Percentiles rank a stretch among this genome's conserved stretches.
phyloP scores from a whole-genome alignment of 2,888 invertebrate species.

The Diabrotica balteata region DNA sequence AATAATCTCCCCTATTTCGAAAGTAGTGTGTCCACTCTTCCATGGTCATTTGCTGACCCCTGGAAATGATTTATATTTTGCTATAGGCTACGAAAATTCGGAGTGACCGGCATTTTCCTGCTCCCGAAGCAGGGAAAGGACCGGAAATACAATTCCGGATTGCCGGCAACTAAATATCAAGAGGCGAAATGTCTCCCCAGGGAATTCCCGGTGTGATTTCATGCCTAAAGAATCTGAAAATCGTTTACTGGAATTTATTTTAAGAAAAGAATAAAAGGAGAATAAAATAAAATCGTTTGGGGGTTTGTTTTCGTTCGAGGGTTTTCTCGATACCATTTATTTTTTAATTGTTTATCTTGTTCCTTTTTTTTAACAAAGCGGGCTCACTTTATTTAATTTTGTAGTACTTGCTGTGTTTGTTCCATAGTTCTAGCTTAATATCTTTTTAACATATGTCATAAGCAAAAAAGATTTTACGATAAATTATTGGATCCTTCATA shows the following conservation, averaged over 20 bases:
- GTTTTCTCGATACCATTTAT: neutral
- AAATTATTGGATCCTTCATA: too few species aligned
- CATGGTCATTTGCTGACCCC: constrained; percentile 31
- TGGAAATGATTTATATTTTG: constrained; percentile 27
- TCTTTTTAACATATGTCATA: too few species aligned
- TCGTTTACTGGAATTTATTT: constrained; percentile 31
- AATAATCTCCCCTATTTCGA: constrained; percentile 23
- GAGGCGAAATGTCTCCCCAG: constrained; percentile 47
- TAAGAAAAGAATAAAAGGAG: constrained; percentile 23
- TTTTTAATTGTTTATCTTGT: neutral
- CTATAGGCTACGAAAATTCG: constrained; percentile 30
- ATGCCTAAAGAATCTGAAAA: constrained; percentile 38
- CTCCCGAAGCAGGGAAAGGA: constrained; percentile 35
- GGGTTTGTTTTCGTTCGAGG: constrained; percentile 16
- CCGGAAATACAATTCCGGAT: constrained; percentile 38
- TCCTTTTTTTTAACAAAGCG: neutral
- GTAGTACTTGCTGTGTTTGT: too few species aligned
- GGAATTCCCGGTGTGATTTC: constrained; percentile 45
- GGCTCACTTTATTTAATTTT: too few species aligned
- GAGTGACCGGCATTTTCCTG: constrained; percentile 38
- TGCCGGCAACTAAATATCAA: constrained; percentile 46
- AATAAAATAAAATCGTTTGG: constrained; percentile 15
- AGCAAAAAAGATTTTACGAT: too few species aligned
- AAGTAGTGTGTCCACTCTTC: constrained; percentile 27
- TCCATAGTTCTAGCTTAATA: too few species aligned